Evolutionary conservation across 53 echinoderm and acorn worm species (phyloP).

Genomic region (Actinopyga echinites): DNA sequence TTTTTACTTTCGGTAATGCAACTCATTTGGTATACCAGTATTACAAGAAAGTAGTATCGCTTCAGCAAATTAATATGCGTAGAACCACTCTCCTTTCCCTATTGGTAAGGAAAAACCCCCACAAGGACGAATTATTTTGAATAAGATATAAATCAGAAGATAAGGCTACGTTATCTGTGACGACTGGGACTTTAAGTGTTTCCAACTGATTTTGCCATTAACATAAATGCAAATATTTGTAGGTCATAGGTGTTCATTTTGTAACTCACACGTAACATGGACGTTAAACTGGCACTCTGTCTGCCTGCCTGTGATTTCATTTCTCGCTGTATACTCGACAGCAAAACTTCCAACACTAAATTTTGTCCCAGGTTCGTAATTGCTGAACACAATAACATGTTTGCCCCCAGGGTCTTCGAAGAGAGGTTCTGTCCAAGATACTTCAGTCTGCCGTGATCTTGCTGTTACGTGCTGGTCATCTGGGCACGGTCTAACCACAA

Average conservation of each 20-base stretch:
- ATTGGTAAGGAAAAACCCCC: too few relatives aligned
- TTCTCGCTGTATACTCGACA: slow-evolving; percentile 59
- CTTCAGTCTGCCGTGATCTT: slow-evolving; percentile 16
- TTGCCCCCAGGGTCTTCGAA: slow-evolving; percentile 65
- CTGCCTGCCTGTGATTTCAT: slow-evolving; percentile 54
- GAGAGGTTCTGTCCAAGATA: slow-evolving; percentile 63
- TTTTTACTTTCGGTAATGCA: too few relatives aligned
- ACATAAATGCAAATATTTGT: too few relatives aligned
- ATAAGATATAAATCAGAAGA: too few relatives aligned
- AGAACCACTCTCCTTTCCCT: too few relatives aligned
- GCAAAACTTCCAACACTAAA: slow-evolving; percentile 46
- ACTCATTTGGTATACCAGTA: too few relatives aligned
- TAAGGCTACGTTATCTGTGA: too few relatives aligned
- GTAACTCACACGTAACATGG: slow-evolving; percentile 44
- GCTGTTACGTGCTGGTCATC: slow-evolving; percentile 44
- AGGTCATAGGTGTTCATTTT: background rate
- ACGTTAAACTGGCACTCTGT: slow-evolving; percentile 56
- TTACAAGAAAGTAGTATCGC: too few relatives aligned
- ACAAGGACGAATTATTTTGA: too few relatives aligned
- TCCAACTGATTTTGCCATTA: too few relatives aligned
- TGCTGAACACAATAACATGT: slow-evolving; percentile 62
- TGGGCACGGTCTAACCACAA: slow-evolving; percentile 49
- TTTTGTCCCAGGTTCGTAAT: slow-evolving; percentile 30
- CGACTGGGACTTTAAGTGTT: too few relatives aligned
- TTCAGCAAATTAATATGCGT: too few relatives aligned